A percentile compares a stretch with the other conserved stretches of the same genome.
Conservation (phyloP, 2,113 vertebrate species). For the Lonchura striata region DNA sequence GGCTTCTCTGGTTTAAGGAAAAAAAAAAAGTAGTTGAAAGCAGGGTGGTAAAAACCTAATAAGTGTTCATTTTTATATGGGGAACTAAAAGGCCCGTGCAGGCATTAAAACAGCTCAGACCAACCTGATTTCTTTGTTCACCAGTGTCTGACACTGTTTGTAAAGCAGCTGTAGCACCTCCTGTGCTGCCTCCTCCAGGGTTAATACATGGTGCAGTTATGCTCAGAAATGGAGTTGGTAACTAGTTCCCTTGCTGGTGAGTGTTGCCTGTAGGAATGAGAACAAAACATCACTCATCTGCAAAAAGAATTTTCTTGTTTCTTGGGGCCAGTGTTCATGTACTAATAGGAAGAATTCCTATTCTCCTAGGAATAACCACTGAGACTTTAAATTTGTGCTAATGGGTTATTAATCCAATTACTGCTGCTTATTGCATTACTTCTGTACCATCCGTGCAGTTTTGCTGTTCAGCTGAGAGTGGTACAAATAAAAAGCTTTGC, state of each 20-base stretch:
- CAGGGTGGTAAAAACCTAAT: background rate
- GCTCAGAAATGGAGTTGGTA: background rate
- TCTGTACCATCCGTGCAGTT: background rate
- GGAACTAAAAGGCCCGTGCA: background rate
- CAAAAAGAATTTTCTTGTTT: background rate
- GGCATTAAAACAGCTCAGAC: background rate
- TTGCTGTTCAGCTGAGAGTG: background rate
- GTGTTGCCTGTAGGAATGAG: background rate
- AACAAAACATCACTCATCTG: background rate
- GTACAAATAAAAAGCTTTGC: conserved; percentile 15
- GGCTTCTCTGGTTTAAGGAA: background rate
- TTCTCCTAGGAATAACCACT: background rate
- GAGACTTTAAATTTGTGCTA: conserved; percentile 36
- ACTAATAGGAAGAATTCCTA: background rate
- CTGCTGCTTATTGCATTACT: background rate
- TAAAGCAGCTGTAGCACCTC: background rate
- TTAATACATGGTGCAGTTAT: background rate
- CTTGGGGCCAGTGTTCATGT: background rate
- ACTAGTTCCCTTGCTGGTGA: background rate
- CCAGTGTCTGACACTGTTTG: background rate
- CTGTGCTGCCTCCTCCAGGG: background rate
- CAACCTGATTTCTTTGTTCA: background rate
- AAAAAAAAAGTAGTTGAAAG: background rate
- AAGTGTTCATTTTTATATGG: background rate
- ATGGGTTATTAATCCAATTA: conserved; percentile 60